These are phyloP conservation scores for Ormyrus rosae DNA, from an alignment of 2,888 invertebrate species.

Conservation along the genomic window DNA sequence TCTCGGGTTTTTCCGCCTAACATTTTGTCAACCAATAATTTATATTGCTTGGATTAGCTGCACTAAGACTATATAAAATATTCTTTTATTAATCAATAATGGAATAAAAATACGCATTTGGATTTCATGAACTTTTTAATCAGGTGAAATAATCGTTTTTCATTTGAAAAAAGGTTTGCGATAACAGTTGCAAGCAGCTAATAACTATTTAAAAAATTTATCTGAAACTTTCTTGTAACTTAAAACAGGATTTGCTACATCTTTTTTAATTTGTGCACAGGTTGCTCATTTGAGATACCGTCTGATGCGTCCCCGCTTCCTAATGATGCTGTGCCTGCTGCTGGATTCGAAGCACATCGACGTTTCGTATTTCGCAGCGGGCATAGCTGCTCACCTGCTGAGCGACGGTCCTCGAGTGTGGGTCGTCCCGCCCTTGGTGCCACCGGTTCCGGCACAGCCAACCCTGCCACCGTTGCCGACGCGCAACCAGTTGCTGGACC, in stretches of 20 bases:
- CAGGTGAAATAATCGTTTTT: no score
- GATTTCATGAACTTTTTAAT: no score
- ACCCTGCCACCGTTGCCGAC: constrained; percentile 55
- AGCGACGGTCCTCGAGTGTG: constrained; percentile 79
- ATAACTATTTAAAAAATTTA: not conserved
- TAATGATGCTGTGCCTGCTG: constrained; percentile 76
- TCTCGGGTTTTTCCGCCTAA: no score
- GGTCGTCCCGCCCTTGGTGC: constrained; percentile 64
- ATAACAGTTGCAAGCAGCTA: no score
- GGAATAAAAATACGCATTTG: no score
- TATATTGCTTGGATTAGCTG: no score
- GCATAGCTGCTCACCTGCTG: constrained; percentile 83
- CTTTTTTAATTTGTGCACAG: constrained; percentile 58
- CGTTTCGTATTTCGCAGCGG: constrained; percentile 85
- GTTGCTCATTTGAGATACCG: constrained; percentile 78
- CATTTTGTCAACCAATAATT: no score
- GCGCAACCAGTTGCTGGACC: constrained; percentile 62
- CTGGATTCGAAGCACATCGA: constrained; percentile 82
- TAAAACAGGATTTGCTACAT: no score
- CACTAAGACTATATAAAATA: no score
- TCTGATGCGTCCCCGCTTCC: constrained; percentile 78
- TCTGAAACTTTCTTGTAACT: not conserved
- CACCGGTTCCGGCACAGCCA: constrained; percentile 56
- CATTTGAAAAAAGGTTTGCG: no score
- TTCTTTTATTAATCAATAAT: no score